A percentile compares a stretch with the other conserved stretches of the same genome.
Conservation (phyloP, 2,888 invertebrate genomes). For the Apamea sordens region DNA sequence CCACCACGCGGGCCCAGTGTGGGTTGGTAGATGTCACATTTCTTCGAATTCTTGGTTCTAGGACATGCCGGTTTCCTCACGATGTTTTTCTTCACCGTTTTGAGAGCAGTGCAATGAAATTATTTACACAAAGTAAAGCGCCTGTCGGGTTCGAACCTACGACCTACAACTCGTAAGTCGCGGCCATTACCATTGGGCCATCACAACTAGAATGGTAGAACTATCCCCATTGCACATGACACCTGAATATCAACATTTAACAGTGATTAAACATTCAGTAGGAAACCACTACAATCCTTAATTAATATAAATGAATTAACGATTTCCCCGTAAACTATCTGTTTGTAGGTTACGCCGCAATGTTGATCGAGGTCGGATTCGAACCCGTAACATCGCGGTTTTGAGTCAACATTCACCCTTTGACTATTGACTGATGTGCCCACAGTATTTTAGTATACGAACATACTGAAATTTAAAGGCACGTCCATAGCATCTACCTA, state of each 20-base stretch:
- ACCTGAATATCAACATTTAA: not conserved
- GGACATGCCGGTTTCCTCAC: too few relatives aligned
- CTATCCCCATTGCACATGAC: not conserved
- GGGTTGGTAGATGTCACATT: too few relatives aligned
- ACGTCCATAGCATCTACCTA: too few relatives aligned
- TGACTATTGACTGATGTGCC: constrained; percentile 26
- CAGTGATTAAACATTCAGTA: constrained; percentile 16
- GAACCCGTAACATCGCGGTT: constrained; percentile 42
- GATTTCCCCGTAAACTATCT: constrained; percentile 22
- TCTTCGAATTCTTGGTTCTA: too few relatives aligned
- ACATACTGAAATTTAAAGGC: not conserved
- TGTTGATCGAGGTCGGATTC: constrained; percentile 48
- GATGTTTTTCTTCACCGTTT: too few relatives aligned
- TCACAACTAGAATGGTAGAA: not conserved
- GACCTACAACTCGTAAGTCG: too few relatives aligned
- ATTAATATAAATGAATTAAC: constrained; percentile 8
- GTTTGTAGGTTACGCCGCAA: constrained; percentile 46
- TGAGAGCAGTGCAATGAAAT: too few relatives aligned
- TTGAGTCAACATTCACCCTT: constrained; percentile 35
- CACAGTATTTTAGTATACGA: not conserved
- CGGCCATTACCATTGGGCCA: too few relatives aligned
- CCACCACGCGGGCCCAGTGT: too few relatives aligned
- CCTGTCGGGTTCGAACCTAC: too few relatives aligned
- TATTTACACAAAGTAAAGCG: too few relatives aligned
- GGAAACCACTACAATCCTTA: not conserved